A percentile compares a stretch with the other conserved stretches of the same genome.
These are phyloP conservation scores for Pogonomyrmex californicus DNA, from an alignment of 1,140 invertebrate genomes.

Conservation along the genomic window DNA sequence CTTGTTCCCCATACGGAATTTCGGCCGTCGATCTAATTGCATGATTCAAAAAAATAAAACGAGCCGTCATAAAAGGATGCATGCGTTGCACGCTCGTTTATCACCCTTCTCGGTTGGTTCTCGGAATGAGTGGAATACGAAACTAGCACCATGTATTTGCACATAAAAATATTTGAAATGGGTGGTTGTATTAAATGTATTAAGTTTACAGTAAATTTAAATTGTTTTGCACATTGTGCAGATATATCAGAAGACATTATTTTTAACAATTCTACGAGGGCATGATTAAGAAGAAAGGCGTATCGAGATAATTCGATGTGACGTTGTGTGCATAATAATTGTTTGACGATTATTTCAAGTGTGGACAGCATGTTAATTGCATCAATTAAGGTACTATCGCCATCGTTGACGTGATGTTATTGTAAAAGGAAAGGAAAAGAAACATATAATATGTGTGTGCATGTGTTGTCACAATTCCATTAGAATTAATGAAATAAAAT, in stretches of 20 bases:
- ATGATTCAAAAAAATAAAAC: conserved; percentile 20
- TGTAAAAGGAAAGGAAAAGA: not conserved
- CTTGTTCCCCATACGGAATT: conserved; percentile 47
- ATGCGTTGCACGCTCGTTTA: not conserved
- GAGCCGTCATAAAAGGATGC: not conserved
- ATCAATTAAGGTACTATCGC: conserved; percentile 50
- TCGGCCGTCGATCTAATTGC: conserved; percentile 5
- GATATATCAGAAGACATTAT: not conserved
- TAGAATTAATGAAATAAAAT: not conserved
- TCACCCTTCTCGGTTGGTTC: not conserved
- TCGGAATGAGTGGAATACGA: not conserved
- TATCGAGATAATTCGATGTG: not conserved
- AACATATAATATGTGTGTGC: not conserved
- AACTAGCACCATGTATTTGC: not conserved
- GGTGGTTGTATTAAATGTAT: not conserved
- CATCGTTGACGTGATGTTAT: not conserved
- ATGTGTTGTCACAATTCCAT: not conserved
- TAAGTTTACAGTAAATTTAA: not conserved
- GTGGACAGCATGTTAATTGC: conserved; percentile 52
- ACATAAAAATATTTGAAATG: not conserved
- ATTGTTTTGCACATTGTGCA: not conserved
- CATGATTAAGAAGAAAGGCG: conserved; percentile 35
- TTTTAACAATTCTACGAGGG: not conserved
- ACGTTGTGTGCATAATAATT: conserved; percentile 36
- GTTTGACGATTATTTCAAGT: conserved; percentile 27